Evolutionary conservation across 2,797 vertebrate genomes (phyloP).

Genomic region (Anniella stebbinsi): DNA sequence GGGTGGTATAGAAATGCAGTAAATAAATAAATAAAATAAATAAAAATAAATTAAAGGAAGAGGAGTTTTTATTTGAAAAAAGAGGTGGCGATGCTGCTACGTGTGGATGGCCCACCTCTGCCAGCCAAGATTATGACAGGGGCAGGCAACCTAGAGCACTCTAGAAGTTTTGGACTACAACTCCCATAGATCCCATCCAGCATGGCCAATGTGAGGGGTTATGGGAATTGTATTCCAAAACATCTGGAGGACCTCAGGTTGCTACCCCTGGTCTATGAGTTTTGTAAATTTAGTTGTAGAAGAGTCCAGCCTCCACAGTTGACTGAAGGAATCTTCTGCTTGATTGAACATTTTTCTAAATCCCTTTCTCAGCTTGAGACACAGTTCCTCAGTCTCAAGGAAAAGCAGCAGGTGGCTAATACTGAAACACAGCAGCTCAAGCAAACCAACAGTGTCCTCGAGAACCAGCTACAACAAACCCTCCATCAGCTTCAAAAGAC

Average conservation of each 20-base stretch:
- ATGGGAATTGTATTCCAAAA: too few species aligned
- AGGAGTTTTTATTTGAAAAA: neutral
- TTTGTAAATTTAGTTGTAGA: neutral
- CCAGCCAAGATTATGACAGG: neutral
- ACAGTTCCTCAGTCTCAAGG: constrained; percentile 67
- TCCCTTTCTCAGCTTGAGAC: constrained; percentile 74
- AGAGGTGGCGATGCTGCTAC: neutral
- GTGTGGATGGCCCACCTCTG: neutral
- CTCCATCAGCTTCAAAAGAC: constrained; percentile 75
- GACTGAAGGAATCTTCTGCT: neutral
- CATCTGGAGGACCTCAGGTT: too few species aligned
- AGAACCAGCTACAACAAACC: constrained; percentile 70
- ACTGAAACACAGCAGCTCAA: constrained; percentile 72
- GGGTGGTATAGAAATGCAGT: too few species aligned
- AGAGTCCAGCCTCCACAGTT: neutral
- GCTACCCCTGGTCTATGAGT: neutral
- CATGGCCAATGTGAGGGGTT: too few species aligned
- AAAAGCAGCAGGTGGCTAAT: constrained; percentile 55
- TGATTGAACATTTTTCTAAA: neutral
- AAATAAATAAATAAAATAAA: too few species aligned
- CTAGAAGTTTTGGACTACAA: too few species aligned
- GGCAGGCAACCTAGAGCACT: too few species aligned
- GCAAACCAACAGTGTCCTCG: constrained; percentile 69
- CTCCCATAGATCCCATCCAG: too few species aligned
- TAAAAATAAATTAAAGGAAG: too few species aligned